These are phyloP conservation scores for Shinisaurus crocodilurus DNA, from an alignment of 2,113 vertebrate species.

Conservation along the genomic window DNA sequence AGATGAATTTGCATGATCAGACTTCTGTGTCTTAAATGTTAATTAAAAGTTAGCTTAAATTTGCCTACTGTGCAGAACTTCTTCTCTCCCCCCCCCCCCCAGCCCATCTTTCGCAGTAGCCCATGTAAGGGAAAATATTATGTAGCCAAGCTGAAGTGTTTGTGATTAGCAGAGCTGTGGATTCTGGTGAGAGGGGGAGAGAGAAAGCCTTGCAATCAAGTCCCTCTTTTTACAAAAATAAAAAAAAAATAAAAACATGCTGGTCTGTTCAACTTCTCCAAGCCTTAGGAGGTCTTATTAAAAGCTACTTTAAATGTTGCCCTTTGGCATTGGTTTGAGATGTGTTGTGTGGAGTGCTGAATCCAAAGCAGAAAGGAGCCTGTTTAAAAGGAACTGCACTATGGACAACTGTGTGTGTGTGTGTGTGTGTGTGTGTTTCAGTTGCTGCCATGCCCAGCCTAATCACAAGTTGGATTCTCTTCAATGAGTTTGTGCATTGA, in stretches of 20 bases:
- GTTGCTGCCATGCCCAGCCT: background rate
- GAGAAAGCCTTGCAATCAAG: conserved; percentile 64
- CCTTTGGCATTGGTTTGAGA: conserved; percentile 70
- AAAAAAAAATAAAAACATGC: conserved; percentile 11
- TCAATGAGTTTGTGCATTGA: background rate
- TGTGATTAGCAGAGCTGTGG: conserved; percentile 56
- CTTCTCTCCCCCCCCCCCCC: background rate
- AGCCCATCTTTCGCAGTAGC: conserved; percentile 63
- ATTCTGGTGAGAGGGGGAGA: conserved; percentile 27
- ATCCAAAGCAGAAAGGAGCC: conserved; percentile 18
- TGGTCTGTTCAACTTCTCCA: conserved; percentile 63
- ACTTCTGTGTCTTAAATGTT: conserved; percentile 73
- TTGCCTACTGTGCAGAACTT: conserved; percentile 66
- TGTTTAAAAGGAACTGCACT: conserved; percentile 49
- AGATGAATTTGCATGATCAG: conserved; percentile 67
- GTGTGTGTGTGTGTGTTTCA: background rate
- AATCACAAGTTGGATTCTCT: background rate
- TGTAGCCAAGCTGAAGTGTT: conserved; percentile 60
- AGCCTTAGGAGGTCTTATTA: conserved; percentile 71
- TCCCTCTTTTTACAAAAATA: conserved; percentile 21
- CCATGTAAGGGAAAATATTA: conserved; percentile 61
- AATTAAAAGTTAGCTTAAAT: conserved; percentile 73
- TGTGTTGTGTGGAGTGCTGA: conserved; percentile 38
- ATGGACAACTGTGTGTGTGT: background rate
- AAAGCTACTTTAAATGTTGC: conserved; percentile 74